phyloP scores from a whole-genome alignment of 2,888 invertebrate species.

The Adelognathus sp. region DNA sequence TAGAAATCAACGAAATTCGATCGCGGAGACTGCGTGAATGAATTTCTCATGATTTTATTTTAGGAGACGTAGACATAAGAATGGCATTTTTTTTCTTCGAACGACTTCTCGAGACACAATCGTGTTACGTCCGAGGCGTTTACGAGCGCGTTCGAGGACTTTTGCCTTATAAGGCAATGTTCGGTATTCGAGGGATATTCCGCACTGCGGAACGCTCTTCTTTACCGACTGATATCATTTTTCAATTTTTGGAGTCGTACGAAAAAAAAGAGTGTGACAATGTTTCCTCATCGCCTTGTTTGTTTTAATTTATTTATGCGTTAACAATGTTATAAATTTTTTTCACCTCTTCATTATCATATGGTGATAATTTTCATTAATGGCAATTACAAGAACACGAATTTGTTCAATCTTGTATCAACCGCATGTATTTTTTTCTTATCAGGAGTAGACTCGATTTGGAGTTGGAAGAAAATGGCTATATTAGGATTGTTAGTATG shows the following conservation, averaged over 20 bases:
- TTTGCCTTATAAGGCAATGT: conserved; percentile 59
- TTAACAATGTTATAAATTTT: too few species aligned
- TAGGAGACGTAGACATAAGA: not conserved
- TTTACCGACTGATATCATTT: not conserved
- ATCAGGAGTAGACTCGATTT: too few species aligned
- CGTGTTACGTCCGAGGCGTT: conserved; percentile 20
- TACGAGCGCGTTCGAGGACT: conserved; percentile 57
- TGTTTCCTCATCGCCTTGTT: too few species aligned
- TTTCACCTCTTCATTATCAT: too few species aligned
- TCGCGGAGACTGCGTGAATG: not conserved
- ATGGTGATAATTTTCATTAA: too few species aligned
- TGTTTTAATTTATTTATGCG: too few species aligned
- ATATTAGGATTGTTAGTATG: too few species aligned
- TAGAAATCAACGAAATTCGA: not conserved
- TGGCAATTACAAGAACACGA: too few species aligned
- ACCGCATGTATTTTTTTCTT: too few species aligned
- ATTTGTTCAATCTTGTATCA: too few species aligned
- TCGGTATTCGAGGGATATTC: conserved; percentile 14
- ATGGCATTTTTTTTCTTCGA: not conserved
- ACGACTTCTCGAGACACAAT: conserved; percentile 26
- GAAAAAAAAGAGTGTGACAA: not conserved
- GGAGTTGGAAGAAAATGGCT: too few species aligned
- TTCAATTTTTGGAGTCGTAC: not conserved
- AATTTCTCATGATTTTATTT: not conserved
- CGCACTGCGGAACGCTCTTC: conserved; percentile 1